A percentile compares a stretch with the other conserved stretches of the same genome.
Evolutionary conservation across 2,797 vertebrate genomes (phyloP).

Genomic region (Artibeus lituratus): DNA sequence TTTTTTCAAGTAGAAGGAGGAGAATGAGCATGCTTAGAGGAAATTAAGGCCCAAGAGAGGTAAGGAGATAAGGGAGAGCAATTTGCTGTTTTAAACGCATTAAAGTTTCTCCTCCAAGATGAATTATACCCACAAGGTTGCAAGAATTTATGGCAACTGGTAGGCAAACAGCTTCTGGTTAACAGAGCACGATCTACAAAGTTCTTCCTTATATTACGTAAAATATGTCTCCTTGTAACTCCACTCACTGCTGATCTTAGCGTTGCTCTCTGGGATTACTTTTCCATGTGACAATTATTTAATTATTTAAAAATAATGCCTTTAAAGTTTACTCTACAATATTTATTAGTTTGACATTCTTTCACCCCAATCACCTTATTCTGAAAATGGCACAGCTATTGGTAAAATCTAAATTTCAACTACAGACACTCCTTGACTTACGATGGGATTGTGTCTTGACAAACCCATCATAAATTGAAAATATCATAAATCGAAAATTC

Average conservation of each 20-base stretch:
- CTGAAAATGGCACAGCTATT: background rate
- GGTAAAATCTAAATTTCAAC: background rate
- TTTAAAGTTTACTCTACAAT: background rate
- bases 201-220: background rate
- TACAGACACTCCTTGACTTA: background rate
- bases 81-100: background rate
- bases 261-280: background rate
- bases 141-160: background rate
- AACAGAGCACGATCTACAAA: background rate
- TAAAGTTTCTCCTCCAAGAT: slow-evolving; percentile 9
- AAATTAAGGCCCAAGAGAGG: slow-evolving; percentile 50
- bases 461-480: background rate
- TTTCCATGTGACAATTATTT: background rate
- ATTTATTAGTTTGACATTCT: background rate
- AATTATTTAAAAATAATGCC: background rate
- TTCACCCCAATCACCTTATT: background rate
- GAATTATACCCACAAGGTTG: background rate
- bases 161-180: background rate
- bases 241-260: background rate
- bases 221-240: background rate
- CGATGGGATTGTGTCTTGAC: background rate
- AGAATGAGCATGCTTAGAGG: slow-evolving; percentile 55
- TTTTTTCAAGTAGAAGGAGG: slow-evolving; percentile 56
- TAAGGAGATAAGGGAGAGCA: background rate
- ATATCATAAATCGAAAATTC: background rate